Evolutionary conservation across 2,113 vertebrate species (phyloP), one percentile per base, ranked within the genome.

Genomic region (Lepidothrix coronata): DNA sequence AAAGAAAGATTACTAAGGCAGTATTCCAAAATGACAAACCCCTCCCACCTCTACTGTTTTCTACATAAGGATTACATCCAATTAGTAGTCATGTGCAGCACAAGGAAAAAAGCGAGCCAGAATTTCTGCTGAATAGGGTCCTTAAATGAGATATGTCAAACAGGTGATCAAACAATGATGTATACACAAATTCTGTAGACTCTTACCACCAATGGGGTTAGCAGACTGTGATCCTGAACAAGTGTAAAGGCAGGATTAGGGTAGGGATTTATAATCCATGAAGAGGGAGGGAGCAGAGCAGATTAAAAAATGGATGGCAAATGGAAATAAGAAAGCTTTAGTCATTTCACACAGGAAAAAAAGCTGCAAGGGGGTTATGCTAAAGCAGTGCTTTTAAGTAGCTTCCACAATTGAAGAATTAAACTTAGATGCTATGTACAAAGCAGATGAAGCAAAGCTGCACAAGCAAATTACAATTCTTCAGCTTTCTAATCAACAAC

Each of bases 141-240:
- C 93, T 94, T 84, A 66, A 55, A 95, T 96, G 96, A 91, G 52
- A 25, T 55, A 97, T 97, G 96, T 97, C 91, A 89, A 95, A 97
- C 94, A 97, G 91, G 93, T 97, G 97, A 97, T 85, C 93, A 96
- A 96, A 97, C 94, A 96, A 97, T 30, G 95, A 97, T 24, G 97
- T 91, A 97, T 96, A 98, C 94, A 97, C 95, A 97, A 97, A 98
- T 98, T 98, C 96, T 75, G 96, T 97, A 98, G 98, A 98, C 97
- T 98, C 99, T 99, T 99, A 99, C 99, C 99, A 99, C 99, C 99
- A 93, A 98, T 98, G 97, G 99, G 98, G 98, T 98, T 99, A 99
- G 99, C 98, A 98, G 99, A 99, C 97, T 99, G 99, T 98, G 99
- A 99, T 99, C 99, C 99, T 99, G 98, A 99, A 98, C 98, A 98